Evolutionary conservation across 2,113 vertebrate genomes (phyloP).

Genomic region (Ammospiza nelsoni): DNA sequence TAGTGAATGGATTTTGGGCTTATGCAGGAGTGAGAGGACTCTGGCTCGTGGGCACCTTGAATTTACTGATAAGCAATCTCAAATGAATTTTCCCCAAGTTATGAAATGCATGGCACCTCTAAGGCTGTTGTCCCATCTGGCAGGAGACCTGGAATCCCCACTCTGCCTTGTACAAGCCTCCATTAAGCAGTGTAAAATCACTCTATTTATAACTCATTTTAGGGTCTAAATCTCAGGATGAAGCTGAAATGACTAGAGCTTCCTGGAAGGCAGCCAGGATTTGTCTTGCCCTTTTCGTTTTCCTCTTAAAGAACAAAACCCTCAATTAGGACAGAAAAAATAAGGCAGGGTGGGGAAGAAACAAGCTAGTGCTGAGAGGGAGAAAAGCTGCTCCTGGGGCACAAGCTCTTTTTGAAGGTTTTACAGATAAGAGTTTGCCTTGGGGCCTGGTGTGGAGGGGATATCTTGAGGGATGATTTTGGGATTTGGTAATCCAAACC

Average conservation of each 20-base stretch:
- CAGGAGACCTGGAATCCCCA: neutral
- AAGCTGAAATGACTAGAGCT: constrained; percentile 28
- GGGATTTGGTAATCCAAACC: neutral
- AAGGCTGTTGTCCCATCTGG: neutral
- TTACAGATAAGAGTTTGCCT: neutral
- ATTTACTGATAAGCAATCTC: neutral
- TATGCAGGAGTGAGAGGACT: neutral
- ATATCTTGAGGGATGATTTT: neutral
- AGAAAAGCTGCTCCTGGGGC: neutral
- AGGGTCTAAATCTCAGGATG: constrained; percentile 49
- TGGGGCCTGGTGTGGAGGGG: neutral
- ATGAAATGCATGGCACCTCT: neutral
- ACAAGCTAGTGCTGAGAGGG: neutral
- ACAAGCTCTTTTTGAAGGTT: neutral
- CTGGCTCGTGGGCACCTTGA: neutral
- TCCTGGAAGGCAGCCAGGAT: constrained; percentile 36
- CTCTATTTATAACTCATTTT: constrained; percentile 55
- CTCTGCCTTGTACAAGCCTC: neutral
- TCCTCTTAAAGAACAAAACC: constrained; percentile 23
- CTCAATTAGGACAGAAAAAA: constrained; percentile 23
- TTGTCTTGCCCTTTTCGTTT: constrained; percentile 25
- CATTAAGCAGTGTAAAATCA: constrained; percentile 13
- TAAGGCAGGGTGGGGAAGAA: neutral
- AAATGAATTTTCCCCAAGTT: neutral
- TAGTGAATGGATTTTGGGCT: neutral